Evolutionary conservation across 2,888 invertebrate genomes (phyloP).

Genomic region (Branchinecta sandiegonensis): DNA sequence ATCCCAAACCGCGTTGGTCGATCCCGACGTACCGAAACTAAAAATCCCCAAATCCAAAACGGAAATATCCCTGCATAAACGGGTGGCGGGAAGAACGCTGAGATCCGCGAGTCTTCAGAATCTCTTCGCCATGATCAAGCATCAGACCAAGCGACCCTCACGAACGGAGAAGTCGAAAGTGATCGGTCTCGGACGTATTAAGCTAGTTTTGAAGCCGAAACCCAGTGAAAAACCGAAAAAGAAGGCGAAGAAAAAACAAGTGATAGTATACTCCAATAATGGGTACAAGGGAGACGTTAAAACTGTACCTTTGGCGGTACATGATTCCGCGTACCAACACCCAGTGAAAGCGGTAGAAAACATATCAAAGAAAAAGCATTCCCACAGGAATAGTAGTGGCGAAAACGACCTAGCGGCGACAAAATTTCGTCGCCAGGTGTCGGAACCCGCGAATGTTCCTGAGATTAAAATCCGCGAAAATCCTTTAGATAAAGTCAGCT

Average conservation of each 20-base stretch:
- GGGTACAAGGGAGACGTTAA: not conserved
- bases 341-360: constrained; percentile 6
- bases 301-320: not conserved
- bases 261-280: constrained; percentile 49
- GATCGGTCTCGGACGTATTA: constrained; percentile 12
- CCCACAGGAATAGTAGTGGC: not conserved
- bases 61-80: not conserved
- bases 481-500: not conserved
- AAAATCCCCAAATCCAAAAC: constrained; percentile 13
- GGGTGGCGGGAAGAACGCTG: not conserved
- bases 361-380: constrained; percentile 8
- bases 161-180: not conserved
- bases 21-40: not conserved
- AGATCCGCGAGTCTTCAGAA: not conserved
- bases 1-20: not conserved
- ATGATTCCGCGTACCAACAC: not conserved
- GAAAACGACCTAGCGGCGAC: not conserved
- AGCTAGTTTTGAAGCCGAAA: not conserved
- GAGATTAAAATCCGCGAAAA: constrained; percentile 3
- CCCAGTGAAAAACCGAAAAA: constrained; percentile 10
- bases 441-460: not conserved
- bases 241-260: constrained; percentile 42
- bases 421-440: not conserved
- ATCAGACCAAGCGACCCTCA: not conserved
- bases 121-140: constrained; percentile 4